Conservation (phyloP, 2,113 vertebrate genomes). For the Malurus melanocephalus region DNA sequence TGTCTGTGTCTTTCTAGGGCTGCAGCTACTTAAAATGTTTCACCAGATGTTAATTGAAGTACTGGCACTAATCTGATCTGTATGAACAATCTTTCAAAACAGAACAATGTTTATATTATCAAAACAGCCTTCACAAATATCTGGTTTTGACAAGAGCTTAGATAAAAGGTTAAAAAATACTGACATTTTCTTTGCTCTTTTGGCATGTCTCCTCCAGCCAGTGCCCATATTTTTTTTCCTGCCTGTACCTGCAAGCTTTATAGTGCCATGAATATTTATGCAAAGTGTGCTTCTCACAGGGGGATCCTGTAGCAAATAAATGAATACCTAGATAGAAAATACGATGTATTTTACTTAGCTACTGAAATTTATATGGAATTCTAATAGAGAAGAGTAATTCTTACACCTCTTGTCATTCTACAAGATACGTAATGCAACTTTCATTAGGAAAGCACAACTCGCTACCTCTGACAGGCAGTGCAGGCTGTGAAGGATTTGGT, state of each 20-base stretch:
- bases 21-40: conserved; percentile 4
- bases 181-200: not conserved
- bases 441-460: not conserved
- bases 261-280: not conserved
- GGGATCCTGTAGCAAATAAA: not conserved
- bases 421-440: not conserved
- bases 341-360: not conserved
- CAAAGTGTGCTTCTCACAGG: not conserved
- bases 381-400: not conserved
- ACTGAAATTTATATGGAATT: not conserved
- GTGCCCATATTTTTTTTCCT: not conserved
- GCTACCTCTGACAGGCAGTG: not conserved
- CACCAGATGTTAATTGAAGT: not conserved
- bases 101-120: not conserved
- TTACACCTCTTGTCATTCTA: not conserved
- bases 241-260: not conserved
- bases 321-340: not conserved
- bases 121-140: not conserved
- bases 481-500: not conserved
- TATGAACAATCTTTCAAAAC: not conserved
- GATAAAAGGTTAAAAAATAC: not conserved
- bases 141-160: conserved; percentile 1
- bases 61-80: not conserved
- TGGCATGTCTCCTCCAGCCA: not conserved
- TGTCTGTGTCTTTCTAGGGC: not conserved